Conservation (phyloP, 1,140 invertebrate genomes). For the Wiebesia pumilae region DNA sequence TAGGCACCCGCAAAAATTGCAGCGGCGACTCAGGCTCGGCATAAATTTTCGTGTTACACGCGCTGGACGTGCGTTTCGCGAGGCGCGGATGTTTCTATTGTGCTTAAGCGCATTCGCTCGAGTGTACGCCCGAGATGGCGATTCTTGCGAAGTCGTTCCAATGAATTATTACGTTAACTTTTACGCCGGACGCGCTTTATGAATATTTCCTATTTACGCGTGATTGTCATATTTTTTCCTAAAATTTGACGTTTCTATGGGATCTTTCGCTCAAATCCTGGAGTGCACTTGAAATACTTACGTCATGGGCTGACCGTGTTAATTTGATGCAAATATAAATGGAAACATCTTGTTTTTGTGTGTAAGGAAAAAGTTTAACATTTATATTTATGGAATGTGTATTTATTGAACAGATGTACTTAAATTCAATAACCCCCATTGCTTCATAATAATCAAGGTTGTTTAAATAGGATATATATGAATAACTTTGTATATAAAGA, state of each 20-base stretch:
- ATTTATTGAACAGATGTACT: too few relatives aligned
- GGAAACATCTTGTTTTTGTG: background rate
- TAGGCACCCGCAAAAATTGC: conserved; percentile 18
- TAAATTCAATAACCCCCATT: too few relatives aligned
- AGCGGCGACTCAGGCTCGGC: background rate
- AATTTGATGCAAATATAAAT: background rate
- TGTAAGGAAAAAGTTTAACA: too few relatives aligned
- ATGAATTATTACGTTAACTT: conserved; percentile 2
- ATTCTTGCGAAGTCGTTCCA: background rate
- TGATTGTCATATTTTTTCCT: background rate
- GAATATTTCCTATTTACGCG: background rate
- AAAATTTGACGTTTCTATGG: background rate
- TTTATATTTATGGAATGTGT: too few relatives aligned
- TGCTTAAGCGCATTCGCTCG: background rate
- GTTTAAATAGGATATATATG: too few relatives aligned
- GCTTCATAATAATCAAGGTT: too few relatives aligned
- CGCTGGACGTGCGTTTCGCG: conserved; percentile 14
- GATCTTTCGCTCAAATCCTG: background rate
- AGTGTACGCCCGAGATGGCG: background rate
- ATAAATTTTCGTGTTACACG: conserved; percentile 49
- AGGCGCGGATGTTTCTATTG: conserved; percentile 27
- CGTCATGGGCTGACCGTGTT: background rate
- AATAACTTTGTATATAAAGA: too few relatives aligned
- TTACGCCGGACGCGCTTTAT: background rate
- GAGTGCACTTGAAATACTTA: background rate